Base-by-base conservation (phyloP, 2,888 invertebrate species). In the Epinotia nisella region DNA sequence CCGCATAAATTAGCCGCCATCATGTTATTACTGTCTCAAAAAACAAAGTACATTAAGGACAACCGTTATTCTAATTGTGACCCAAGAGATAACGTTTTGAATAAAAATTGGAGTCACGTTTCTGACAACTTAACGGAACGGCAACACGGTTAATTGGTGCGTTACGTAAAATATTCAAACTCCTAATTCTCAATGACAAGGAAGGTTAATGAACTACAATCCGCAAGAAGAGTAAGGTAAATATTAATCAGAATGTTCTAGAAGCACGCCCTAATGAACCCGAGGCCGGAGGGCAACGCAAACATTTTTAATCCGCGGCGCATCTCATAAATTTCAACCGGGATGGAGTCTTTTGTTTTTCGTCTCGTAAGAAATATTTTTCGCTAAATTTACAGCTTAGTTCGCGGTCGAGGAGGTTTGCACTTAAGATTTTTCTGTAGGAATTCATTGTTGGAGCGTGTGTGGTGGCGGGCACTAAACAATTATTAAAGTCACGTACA, bases 231-330 rank as follows among this genome's bases (percentile, higher is more conserved):
- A 87, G 87, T 85, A 90, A 89, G 85, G 90, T 89, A 91, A 92
- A 91, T 91, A 92, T 92, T 92, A 90, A 91, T 91, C 89, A 89
- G 87, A 90, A 87, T 88, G 88, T 90, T 90, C 83, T 83, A 85
- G 89, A 85, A 87, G 87, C 86, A 85, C 83, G 85, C 79, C 86
- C 87, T 91, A 91, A 91, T 92, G 90, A 92, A 90, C 89, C 85
- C 84, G 80, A 79, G 83, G 88, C 90, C 89, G 75, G 79, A 91
- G 92, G 90, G 91, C 85, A 88, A 81, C 84, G 89, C 88, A 90
- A 92, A 91, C 90, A 91, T 91, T 91, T 91, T 92, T 91, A 92
- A 92, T 92, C 91, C 91, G 82, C 85, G 83, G 88, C 91, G 91
- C 89, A 91, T 91, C 91, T 91, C 91, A 92, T 91, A 92, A 92